These are phyloP conservation scores for Melanargia galathea DNA, from an alignment of 2,888 invertebrate genomes.

Conservation along the genomic window DNA sequence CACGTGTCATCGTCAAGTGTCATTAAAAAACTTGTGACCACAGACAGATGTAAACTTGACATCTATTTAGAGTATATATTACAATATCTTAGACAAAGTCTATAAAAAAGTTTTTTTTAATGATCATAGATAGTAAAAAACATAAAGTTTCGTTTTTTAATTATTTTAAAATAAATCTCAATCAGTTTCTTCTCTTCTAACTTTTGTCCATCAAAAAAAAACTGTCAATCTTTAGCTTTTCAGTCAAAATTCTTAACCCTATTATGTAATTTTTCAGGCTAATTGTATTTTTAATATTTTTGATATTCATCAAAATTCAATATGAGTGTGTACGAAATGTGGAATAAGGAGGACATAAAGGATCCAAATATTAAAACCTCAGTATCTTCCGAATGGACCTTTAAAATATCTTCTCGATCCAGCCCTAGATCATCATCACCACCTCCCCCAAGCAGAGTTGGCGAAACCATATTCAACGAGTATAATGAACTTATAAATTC, in stretches of 20 bases:
- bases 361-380: conserved; percentile 48
- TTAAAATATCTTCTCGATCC: conserved; percentile 46
- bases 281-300: neutral
- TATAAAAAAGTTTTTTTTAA: no score
- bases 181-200: no score
- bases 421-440: conserved; percentile 54
- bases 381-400: conserved; percentile 53
- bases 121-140: no score
- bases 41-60: no score
- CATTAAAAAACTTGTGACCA: no score
- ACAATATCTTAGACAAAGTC: no score
- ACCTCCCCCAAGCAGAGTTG: conserved; percentile 52
- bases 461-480: conserved; percentile 62
- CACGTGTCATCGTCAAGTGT: no score
- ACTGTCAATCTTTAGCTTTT: neutral
- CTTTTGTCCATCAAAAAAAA: neutral
- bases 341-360: conserved; percentile 46
- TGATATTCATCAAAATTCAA: conserved; percentile 42
- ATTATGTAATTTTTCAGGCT: neutral
- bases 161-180: no score
- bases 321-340: conserved; percentile 56
- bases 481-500: conserved; percentile 67
- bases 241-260: neutral
- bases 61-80: no score
- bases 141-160: no score